These are phyloP conservation scores for Notechis scutatus DNA, from an alignment of 2,113 vertebrate genomes.

Conservation along the genomic window DNA sequence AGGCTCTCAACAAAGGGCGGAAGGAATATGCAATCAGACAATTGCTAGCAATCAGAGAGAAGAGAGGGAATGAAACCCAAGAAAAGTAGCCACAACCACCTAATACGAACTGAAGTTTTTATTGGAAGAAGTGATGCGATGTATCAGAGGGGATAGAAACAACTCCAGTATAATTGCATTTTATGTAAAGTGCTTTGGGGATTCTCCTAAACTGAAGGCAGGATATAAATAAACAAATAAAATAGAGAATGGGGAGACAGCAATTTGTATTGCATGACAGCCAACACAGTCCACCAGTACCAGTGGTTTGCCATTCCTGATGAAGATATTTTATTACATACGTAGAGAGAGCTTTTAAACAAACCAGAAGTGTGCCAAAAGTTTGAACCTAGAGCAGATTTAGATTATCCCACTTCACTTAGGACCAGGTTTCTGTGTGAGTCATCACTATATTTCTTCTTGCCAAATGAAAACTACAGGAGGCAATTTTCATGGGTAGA, in stretches of 20 bases:
- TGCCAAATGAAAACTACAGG: not conserved
- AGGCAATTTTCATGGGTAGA: not conserved
- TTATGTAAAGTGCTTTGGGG: not conserved
- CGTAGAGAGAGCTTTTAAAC: not conserved
- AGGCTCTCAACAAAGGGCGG: not conserved
- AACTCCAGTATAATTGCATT: not conserved
- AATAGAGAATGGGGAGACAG: not conserved
- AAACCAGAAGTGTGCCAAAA: constrained; percentile 21
- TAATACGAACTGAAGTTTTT: not conserved
- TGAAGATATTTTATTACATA: not conserved
- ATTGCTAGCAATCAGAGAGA: not conserved
- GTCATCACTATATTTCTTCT: not conserved
- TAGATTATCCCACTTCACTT: constrained; percentile 30
- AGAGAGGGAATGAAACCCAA: not conserved
- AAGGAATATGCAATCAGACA: not conserved
- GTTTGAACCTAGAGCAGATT: constrained; percentile 19
- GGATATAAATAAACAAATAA: not conserved
- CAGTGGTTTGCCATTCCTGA: not conserved
- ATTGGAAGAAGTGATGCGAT: not conserved
- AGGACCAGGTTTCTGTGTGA: not conserved
- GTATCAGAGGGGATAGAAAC: not conserved
- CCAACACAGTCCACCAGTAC: not conserved
- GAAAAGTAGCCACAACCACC: not conserved
- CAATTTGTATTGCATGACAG: not conserved
- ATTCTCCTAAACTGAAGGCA: not conserved